Percentiles rank a stretch among this genome's conserved stretches.
phyloP scores from a whole-genome alignment of 2,888 invertebrate species.

The Serripes groenlandicus region DNA sequence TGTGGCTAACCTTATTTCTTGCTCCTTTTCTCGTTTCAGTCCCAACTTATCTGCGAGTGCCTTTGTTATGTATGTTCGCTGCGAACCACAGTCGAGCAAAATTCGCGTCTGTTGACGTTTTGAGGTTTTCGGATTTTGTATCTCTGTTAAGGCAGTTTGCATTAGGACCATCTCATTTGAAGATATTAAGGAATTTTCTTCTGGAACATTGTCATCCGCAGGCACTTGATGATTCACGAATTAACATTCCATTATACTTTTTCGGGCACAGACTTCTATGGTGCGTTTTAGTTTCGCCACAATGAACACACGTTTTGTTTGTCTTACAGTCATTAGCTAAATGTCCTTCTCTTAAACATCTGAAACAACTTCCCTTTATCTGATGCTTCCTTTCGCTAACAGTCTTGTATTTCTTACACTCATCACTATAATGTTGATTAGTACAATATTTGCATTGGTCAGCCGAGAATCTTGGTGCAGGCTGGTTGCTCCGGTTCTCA shows the following conservation, averaged over 20 bases:
- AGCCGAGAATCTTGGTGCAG: too few species aligned
- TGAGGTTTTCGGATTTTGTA: not conserved
- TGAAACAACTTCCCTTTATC: too few species aligned
- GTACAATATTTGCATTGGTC: too few species aligned
- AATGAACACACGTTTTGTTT: conserved; percentile 19
- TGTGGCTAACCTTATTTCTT: conserved; percentile 34
- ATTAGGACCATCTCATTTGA: conserved; percentile 23
- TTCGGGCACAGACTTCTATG: conserved; percentile 19
- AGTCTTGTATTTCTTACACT: too few species aligned
- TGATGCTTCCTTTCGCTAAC: too few species aligned
- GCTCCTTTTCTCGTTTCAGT: conserved; percentile 16
- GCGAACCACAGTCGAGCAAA: not conserved
- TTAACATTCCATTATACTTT: conserved; percentile 5
- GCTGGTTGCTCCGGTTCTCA: not conserved
- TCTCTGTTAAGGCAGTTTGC: conserved; percentile 26
- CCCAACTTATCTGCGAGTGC: not conserved
- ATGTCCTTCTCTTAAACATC: conserved; percentile 21
- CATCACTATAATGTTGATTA: too few species aligned
- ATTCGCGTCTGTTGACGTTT: not conserved
- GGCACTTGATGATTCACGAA: conserved; percentile 1
- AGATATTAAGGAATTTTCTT: conserved; percentile 14
- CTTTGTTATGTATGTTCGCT: not conserved
- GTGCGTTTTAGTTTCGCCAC: conserved; percentile 17
- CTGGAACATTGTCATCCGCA: not conserved
- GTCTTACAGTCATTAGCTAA: conserved; percentile 17